Evolutionary conservation across 2,888 invertebrate genomes (phyloP).

Genomic region (Drosophila falleni): DNA sequence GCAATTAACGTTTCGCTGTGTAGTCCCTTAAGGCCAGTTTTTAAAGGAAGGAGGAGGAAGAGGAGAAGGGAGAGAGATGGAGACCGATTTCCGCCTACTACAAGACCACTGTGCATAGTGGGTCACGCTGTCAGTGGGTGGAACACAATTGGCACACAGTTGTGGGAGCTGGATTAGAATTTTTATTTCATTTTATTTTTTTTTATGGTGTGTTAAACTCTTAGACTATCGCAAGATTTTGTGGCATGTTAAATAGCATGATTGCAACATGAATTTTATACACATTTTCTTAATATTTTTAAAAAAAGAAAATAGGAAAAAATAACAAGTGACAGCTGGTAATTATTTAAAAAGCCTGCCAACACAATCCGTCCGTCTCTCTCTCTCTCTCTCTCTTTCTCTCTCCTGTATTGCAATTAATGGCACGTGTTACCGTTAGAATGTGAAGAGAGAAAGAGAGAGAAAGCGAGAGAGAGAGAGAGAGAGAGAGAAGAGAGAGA

Average conservation of each 20-base stretch:
- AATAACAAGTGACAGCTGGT: constrained; percentile 37
- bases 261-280: constrained; percentile 66
- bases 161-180: constrained; percentile 54
- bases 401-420: constrained; percentile 56
- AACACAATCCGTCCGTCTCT: constrained; percentile 25
- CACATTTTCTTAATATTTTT: constrained; percentile 28
- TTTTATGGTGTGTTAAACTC: background rate
- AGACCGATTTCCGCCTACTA: constrained; percentile 8
- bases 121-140: constrained; percentile 11
- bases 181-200: constrained; percentile 12
- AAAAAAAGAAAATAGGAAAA: constrained; percentile 6
- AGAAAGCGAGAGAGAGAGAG: background rate
- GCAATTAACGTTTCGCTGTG: constrained; percentile 22
- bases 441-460: constrained; percentile 23
- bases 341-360: constrained; percentile 52
- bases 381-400: constrained; percentile 1
- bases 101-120: constrained; percentile 11
- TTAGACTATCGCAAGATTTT: constrained; percentile 7
- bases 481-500: constrained; percentile 20
- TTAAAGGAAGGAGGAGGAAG: background rate
- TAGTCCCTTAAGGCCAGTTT: background rate
- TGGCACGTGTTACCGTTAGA: constrained; percentile 66
- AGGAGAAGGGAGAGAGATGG: background rate
- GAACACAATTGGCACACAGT: constrained; percentile 19
- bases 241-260: constrained; percentile 46